phyloP scores from a whole-genome alignment of 2,113 vertebrate genomes.

The Mirza zaza region DNA sequence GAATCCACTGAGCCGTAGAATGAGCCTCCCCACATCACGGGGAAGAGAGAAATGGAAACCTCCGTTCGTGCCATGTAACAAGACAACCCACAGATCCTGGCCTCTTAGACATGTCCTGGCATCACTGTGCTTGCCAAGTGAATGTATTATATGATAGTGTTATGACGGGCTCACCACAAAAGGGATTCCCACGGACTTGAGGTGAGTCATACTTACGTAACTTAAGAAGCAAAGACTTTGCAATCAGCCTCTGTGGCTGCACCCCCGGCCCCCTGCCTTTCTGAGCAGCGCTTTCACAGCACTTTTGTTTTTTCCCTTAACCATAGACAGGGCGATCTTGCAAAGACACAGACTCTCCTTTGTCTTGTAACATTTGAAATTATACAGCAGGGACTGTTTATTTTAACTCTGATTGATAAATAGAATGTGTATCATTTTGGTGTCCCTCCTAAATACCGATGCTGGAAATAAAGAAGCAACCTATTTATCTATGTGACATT shows the following conservation, averaged over 20 bases:
- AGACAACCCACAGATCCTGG: not conserved
- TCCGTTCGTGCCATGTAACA: not conserved
- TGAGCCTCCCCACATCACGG: not conserved
- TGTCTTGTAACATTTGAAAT: not conserved
- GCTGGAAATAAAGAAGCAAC: not conserved
- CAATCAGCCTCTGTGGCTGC: not conserved
- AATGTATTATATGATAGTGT: not conserved
- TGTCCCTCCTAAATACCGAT: not conserved
- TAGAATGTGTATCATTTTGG: not conserved
- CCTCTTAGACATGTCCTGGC: not conserved
- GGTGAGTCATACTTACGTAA: not conserved
- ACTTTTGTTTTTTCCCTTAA: not conserved
- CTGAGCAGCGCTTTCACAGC: not conserved
- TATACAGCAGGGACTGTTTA: not conserved
- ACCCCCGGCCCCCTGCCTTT: not conserved
- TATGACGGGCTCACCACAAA: not conserved
- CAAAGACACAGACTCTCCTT: not conserved
- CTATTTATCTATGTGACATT: not conserved
- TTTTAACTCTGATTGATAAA: not conserved
- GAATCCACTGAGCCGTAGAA: not conserved
- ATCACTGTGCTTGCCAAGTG: not conserved
- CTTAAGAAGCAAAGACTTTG: not conserved
- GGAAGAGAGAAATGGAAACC: not conserved
- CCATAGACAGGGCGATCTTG: not conserved
- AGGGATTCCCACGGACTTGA: not conserved